These are phyloP conservation scores for Horisme vitalbata DNA, from an alignment of 2,888 invertebrate species.

Conservation along the genomic window DNA sequence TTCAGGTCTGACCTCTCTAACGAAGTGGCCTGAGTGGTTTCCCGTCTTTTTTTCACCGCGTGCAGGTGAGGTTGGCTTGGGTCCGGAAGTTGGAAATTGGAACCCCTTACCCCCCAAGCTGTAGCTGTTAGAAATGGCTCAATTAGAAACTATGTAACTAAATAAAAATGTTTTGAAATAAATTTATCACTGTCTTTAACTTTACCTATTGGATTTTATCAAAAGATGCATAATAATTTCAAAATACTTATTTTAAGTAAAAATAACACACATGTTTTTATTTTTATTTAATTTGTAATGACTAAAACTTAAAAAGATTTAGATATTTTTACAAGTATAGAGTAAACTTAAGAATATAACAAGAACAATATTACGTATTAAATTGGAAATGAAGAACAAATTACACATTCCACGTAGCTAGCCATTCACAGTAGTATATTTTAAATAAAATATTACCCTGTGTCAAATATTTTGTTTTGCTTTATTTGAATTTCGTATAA, in stretches of 20 bases:
- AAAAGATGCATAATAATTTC: not conserved
- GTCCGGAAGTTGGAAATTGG: too few relatives aligned
- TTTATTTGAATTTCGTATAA: slow-evolving; percentile 38
- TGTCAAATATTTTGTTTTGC: slow-evolving; percentile 43
- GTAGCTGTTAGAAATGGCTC: too few relatives aligned
- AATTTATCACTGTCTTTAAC: too few relatives aligned
- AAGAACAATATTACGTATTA: not conserved
- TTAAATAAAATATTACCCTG: slow-evolving; percentile 68
- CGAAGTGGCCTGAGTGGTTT: too few relatives aligned
- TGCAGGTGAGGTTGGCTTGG: too few relatives aligned
- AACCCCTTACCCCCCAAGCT: too few relatives aligned
- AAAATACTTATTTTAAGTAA: not conserved
- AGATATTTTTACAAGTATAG: slow-evolving; percentile 3
- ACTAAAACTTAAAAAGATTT: slow-evolving; percentile 26
- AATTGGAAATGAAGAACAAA: slow-evolving; percentile 14
- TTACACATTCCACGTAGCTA: slow-evolving; percentile 41
- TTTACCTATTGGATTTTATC: too few relatives aligned
- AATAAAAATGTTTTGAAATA: too few relatives aligned
- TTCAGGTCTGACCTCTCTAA: too few relatives aligned
- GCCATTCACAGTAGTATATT: slow-evolving; percentile 65
- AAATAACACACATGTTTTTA: not conserved
- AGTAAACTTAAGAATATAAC: not conserved
- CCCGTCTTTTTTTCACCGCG: too few relatives aligned
- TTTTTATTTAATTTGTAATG: slow-evolving; percentile 34
- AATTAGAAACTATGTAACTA: too few relatives aligned